Conservation (phyloP, 2,113 vertebrate genomes). For the Apaloderma vittatum region DNA sequence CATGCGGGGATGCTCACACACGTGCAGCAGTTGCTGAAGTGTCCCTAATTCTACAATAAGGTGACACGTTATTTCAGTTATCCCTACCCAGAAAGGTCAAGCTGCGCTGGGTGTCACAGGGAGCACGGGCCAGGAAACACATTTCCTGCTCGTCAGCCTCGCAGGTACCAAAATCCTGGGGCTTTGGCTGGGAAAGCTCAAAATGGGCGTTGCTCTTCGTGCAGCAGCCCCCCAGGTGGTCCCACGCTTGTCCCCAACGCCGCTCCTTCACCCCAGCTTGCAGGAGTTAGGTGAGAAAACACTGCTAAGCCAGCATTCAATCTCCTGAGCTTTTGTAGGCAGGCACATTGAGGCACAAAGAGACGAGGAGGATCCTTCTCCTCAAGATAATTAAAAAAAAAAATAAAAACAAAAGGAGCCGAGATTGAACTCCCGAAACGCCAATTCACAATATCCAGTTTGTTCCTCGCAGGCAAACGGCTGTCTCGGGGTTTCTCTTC, state of each 20-base stretch:
- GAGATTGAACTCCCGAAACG: neutral
- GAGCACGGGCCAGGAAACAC: neutral
- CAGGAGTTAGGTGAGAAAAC: neutral
- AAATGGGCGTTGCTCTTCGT: fast-evolving
- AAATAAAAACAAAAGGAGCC: neutral
- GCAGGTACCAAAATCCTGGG: neutral
- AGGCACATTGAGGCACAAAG: neutral
- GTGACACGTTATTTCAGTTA: neutral
- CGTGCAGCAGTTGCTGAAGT: neutral
- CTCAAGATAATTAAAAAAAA: neutral
- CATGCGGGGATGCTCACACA: neutral
- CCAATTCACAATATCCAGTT: neutral
- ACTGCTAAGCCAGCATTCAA: neutral
- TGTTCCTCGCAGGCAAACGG: neutral
- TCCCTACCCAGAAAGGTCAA: neutral
- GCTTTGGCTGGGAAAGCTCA: neutral
- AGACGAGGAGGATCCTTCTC: neutral
- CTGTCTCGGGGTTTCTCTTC: neutral
- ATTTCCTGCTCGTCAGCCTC: neutral
- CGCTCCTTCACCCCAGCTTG: neutral
- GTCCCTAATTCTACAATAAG: neutral
- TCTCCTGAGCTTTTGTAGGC: neutral
- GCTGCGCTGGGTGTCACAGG: neutral
- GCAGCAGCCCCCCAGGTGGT: neutral
- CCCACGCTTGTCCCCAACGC: fast-evolving